Base-by-base conservation (phyloP, 1,140 invertebrate genomes). In the Notospermus geniculatus region DNA sequence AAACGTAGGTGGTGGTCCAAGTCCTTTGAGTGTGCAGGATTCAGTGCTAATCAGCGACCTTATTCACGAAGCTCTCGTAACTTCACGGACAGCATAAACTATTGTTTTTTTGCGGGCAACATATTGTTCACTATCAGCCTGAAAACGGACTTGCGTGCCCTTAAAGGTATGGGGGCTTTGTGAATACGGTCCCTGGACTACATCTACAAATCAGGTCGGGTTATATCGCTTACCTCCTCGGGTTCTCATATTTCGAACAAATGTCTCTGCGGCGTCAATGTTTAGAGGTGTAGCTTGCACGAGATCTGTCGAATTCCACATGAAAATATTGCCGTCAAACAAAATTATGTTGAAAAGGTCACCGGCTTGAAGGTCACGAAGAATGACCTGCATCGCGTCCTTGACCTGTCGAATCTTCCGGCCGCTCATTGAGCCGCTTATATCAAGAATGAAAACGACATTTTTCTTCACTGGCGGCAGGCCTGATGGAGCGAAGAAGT, bases 301-400 rank as follows among this genome's bases (percentile, higher is more conserved):
- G 25, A 71, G 62, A 7, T 58, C n/a, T 2, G 45, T 36, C 32
- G 4, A 2, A 59, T 62, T 57, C 71, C 71, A 78, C 2, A 62
- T 57, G 9, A 61, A 63, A 1, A 69, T 57, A 4, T 83, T 81
- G 22, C 70, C 69, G 39, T 82, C 83, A 41, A 83, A 84, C 68
- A 89, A 89, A 11, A 89, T 82, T 29, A 89, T 85, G 67, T 85
- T 87, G 75, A 90, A 88, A 56, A 84, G 85, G 74, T 90, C 88
- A 13, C 84, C 83, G 0, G 76, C 64, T 46, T 84, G 81, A 1
- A 90, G 79, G 54, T 88, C 85, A 23, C 76, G 69, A 1, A 90
- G 75, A 64, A 90, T 89, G 53, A 82, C 83, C 28, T 77, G 72
- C 87, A 90, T 89, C n/a, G 88, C 88, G 22, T 86, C 82, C 63